These are phyloP conservation scores for Eucidaris tribuloides DNA, from an alignment of 35 echinoderm and acorn worm species.

Conservation along the genomic window DNA sequence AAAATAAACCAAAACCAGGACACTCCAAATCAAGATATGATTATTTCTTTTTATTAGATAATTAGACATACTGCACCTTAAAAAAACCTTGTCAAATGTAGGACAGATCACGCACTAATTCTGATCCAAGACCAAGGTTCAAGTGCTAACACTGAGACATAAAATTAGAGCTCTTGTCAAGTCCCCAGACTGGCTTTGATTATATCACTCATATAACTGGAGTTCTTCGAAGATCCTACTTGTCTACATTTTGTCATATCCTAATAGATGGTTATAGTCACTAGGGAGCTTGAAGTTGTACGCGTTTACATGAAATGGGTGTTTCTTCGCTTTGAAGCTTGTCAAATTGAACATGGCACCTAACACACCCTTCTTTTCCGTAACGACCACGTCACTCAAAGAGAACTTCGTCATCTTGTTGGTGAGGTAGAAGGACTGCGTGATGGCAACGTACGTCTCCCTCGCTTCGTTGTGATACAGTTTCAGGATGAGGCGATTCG, in stretches of 20 bases:
- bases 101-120: too few species aligned
- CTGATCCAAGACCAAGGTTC: too few species aligned
- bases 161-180: too few species aligned
- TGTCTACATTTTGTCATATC: constrained; percentile 35
- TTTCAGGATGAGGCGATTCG: constrained; percentile 55
- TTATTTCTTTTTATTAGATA: too few species aligned
- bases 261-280: constrained; percentile 79
- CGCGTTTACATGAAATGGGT: constrained; percentile 50
- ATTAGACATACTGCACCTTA: too few species aligned
- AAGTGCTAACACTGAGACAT: too few species aligned
- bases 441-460: constrained; percentile 52
- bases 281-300: constrained; percentile 60
- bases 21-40: too few species aligned
- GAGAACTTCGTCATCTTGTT: constrained; percentile 19
- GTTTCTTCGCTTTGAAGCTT: constrained; percentile 51
- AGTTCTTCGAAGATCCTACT: too few species aligned
- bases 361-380: background rate
- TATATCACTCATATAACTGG: too few species aligned
- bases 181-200: too few species aligned
- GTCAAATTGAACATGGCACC: constrained; percentile 38
- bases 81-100: too few species aligned
- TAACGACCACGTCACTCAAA: constrained; percentile 18
- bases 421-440: constrained; percentile 20
- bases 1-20: too few species aligned
- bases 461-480: constrained; percentile 71